phyloP scores from a whole-genome alignment of 2,888 invertebrate species.

The Xestia c-nigrum region DNA sequence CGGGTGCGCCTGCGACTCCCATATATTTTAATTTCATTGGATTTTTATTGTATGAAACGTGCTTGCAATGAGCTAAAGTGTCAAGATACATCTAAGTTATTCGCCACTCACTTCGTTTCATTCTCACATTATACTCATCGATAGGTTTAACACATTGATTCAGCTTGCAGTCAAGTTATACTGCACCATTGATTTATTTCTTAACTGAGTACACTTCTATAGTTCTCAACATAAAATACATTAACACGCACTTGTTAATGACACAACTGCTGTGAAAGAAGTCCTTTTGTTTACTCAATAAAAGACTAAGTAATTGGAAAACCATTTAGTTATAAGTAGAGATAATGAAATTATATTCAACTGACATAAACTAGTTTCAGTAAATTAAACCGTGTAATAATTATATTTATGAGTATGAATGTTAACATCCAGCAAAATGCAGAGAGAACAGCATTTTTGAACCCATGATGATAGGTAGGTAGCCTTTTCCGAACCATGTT shows the following conservation, averaged over 20 bases:
- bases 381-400: neutral
- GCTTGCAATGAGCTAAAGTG: slow-evolving; percentile 67
- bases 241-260: neutral
- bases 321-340: neutral
- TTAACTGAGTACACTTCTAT: slow-evolving; percentile 43
- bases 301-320: neutral
- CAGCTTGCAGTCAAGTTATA: slow-evolving; percentile 26
- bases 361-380: neutral
- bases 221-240: slow-evolving; percentile 15
- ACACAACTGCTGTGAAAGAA: neutral
- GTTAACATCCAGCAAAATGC: neutral
- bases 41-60: slow-evolving; percentile 75
- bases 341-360: neutral
- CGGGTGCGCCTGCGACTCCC: slow-evolving; percentile 55
- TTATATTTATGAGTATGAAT: neutral
- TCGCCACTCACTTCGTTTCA: slow-evolving; percentile 49
- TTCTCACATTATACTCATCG: slow-evolving; percentile 48
- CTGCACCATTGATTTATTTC: slow-evolving; percentile 53
- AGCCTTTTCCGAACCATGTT: no score
- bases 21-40: slow-evolving; percentile 76
- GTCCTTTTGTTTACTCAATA: neutral
- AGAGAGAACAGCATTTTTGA: neutral
- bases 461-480: no score
- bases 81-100: slow-evolving; percentile 61
- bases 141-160: slow-evolving; percentile 51